phyloP scores from a whole-genome alignment of 2,888 invertebrate species.

The Diplazon laetatorius region DNA sequence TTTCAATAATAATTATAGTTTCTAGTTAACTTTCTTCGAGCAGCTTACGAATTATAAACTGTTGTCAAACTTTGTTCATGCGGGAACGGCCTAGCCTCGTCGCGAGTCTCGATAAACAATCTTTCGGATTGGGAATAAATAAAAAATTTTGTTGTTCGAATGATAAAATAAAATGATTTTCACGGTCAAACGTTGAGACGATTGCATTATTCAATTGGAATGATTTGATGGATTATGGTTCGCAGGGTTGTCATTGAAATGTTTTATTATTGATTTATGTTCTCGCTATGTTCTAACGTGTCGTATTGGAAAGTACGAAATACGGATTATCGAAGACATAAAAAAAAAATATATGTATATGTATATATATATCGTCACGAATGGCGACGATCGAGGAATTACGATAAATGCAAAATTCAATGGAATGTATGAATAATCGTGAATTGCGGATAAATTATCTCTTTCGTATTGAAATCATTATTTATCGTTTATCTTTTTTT shows the following conservation, averaged over 20 bases:
- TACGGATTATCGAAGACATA: slow-evolving; percentile 4
- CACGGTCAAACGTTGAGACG: too few relatives aligned
- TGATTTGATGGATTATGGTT: slow-evolving; percentile 49
- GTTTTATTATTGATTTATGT: slow-evolving; percentile 2
- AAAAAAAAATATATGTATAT: neutral
- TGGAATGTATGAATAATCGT: slow-evolving; percentile 58
- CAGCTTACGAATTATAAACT: slow-evolving; percentile 64
- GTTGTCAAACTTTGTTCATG: slow-evolving; percentile 69
- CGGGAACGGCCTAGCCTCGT: slow-evolving; percentile 67
- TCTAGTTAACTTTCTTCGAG: slow-evolving; percentile 65
- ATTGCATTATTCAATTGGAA: slow-evolving; percentile 41
- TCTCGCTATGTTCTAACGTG: slow-evolving; percentile 24
- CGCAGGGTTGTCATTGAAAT: too few relatives aligned
- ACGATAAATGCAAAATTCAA: slow-evolving; percentile 40
- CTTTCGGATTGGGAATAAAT: slow-evolving; percentile 37
- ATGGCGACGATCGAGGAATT: neutral
- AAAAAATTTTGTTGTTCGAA: too few relatives aligned
- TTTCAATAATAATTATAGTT: slow-evolving; percentile 63
- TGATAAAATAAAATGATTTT: too few relatives aligned
- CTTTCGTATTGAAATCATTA: slow-evolving; percentile 32
- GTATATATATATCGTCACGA: neutral
- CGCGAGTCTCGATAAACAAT: slow-evolving; percentile 61
- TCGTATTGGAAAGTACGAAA: slow-evolving; percentile 18
- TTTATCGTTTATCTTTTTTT: slow-evolving; percentile 33
- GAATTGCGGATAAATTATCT: slow-evolving; percentile 46